Evolutionary conservation across 2,797 vertebrate species (phyloP).

Genomic region (Cryptoprocta ferox): DNA sequence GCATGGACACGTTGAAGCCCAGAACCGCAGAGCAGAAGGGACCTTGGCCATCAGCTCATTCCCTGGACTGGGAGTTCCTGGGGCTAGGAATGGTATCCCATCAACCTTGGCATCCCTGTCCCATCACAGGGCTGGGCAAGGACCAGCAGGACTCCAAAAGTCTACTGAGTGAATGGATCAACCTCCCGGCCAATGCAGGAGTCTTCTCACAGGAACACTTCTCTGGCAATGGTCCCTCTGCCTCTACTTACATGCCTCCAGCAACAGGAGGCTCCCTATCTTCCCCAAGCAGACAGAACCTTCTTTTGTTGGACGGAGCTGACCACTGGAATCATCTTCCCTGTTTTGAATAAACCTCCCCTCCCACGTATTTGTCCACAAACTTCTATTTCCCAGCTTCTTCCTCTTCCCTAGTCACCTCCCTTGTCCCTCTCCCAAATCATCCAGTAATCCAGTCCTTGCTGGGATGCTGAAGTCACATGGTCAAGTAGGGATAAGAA

Average conservation of each 20-base stretch:
- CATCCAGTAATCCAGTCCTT: neutral
- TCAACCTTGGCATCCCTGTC: neutral
- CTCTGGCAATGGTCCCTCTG: accelerated
- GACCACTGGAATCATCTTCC: neutral
- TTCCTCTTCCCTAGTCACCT: neutral
- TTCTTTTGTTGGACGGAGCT: neutral
- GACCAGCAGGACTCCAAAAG: neutral
- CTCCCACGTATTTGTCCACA: neutral
- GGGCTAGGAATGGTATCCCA: neutral
- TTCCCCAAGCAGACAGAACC: neutral
- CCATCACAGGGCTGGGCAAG: neutral
- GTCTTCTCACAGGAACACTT: neutral
- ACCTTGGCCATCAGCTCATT: neutral
- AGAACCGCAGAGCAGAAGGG: neutral
- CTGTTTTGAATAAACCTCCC: neutral
- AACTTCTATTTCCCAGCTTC: neutral
- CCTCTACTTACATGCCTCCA: neutral
- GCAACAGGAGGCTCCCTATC: neutral
- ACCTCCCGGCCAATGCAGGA: neutral
- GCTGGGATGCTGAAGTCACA: neutral
- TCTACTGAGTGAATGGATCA: neutral
- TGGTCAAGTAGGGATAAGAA: neutral
- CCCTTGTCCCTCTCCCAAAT: neutral
- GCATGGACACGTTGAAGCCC: neutral
- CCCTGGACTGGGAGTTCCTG: neutral